phyloP scores from a whole-genome alignment of 2,888 invertebrate genomes.

The Tenthredo notha region DNA sequence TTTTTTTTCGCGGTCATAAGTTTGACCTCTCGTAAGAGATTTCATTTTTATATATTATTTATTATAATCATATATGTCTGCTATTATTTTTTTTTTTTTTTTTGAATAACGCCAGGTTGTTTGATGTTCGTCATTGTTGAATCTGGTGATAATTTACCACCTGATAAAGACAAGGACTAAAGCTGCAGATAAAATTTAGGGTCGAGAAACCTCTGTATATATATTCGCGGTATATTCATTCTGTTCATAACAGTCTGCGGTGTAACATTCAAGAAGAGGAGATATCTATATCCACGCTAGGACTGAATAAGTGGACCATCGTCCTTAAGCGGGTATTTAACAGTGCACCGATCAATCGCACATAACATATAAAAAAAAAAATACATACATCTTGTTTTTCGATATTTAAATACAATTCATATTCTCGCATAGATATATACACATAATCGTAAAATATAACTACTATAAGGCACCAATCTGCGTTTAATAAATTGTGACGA shows the following conservation, averaged over 20 bases:
- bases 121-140: conserved; percentile 24
- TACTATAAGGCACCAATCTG: background rate
- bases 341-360: background rate
- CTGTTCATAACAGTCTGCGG: background rate
- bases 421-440: background rate
- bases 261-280: background rate
- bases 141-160: conserved; percentile 41
- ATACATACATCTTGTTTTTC: background rate
- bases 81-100: no score
- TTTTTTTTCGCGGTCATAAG: conserved; percentile 36
- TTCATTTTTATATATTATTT: background rate
- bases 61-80: background rate
- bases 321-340: background rate
- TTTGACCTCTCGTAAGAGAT: conserved; percentile 6
- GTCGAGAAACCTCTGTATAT: background rate
- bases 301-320: background rate
- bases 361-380: background rate
- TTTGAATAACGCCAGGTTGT: background rate
- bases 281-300: background rate
- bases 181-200: background rate
- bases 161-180: conserved; percentile 32
- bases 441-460: background rate
- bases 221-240: background rate
- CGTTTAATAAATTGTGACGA: conserved; percentile 11
- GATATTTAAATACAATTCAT: background rate